Base-by-base conservation (phyloP, 2,113 vertebrate species). In the Alligator sinensis region DNA sequence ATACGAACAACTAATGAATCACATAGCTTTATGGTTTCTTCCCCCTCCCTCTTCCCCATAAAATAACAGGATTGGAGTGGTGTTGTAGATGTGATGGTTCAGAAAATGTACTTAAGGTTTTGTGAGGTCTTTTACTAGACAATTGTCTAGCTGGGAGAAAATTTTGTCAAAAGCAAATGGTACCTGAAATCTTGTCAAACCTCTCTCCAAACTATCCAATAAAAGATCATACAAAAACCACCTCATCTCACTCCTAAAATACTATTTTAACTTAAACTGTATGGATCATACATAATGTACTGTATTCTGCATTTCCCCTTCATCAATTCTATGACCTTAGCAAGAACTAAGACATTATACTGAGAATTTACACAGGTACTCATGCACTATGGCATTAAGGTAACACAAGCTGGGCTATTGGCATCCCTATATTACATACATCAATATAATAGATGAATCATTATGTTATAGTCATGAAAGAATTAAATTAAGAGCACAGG, bases 1-100 rank as follows among this genome's bases (percentile, higher is more conserved):
- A 47, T n/a, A 90, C 95, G 82, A 86, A 90, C 82, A 92, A 60
- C 2, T 54, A 30, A 25, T 82, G 59, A 77, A 60, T 95, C 27
- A 82, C 9, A 28, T 18, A 79, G 17, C 17, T 34, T 70, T 34
- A 30, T 11, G 17, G 34, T 70, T 19, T 11, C 66, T 11, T n/a
- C 34, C 30, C 15, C 7, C 47, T 9, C 47, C 47, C 9, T 47
- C 7, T 9, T 47, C 47, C 47, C 47, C 47, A 47, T 47, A 47
- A 47, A 47, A 47, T 47, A 47, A 47, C 47, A 47, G 47, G 47
- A 47, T 47, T 47, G 6, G 47, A 47, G 47, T 47, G 47, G 47
- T 47, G 47, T 47, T 47, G 47, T 47, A 47, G 47, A 47, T 47
- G 47, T 47, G 8, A 47, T 47, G 47, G 47, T 47, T 47, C 47